Percentiles rank a stretch among this genome's conserved stretches.
Evolutionary conservation across 2,113 vertebrate genomes (phyloP).

Genomic region (Neotragus moschatus): DNA sequence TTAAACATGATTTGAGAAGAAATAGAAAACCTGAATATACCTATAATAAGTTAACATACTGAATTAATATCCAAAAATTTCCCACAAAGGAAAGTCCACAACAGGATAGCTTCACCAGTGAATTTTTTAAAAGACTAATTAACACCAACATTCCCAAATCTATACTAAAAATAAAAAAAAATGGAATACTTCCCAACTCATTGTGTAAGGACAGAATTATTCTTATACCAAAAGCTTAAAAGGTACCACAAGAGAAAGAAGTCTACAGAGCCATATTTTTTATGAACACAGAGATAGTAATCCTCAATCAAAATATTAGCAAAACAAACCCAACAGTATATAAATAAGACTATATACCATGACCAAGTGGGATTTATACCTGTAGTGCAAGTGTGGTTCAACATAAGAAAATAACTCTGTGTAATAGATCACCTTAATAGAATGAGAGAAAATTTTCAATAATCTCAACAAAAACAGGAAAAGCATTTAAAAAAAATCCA

Average conservation of each 20-base stretch:
- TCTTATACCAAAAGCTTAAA: not conserved
- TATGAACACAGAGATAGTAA: not conserved
- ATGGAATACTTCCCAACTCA: not conserved
- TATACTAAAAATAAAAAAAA: not conserved
- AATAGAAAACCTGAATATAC: not conserved
- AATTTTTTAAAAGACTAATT: not conserved
- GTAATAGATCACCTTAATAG: not conserved
- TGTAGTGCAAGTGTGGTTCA: not conserved
- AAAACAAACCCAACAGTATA: not conserved
- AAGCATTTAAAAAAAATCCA: not conserved
- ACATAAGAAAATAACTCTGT: not conserved
- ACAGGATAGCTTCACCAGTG: not conserved
- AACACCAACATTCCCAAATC: not conserved
- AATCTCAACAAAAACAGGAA: not conserved
- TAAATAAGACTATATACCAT: not conserved
- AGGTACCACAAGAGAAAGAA: not conserved
- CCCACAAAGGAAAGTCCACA: not conserved
- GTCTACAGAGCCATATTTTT: not conserved
- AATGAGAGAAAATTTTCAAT: not conserved
- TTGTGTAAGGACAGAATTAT: not conserved
- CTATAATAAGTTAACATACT: not conserved
- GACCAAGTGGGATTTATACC: not conserved
- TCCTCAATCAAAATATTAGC: not conserved
- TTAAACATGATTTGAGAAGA: not conserved
- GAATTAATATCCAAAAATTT: not conserved